Conservation (phyloP, 2,888 invertebrate species). For the Drosophila recens region DNA sequence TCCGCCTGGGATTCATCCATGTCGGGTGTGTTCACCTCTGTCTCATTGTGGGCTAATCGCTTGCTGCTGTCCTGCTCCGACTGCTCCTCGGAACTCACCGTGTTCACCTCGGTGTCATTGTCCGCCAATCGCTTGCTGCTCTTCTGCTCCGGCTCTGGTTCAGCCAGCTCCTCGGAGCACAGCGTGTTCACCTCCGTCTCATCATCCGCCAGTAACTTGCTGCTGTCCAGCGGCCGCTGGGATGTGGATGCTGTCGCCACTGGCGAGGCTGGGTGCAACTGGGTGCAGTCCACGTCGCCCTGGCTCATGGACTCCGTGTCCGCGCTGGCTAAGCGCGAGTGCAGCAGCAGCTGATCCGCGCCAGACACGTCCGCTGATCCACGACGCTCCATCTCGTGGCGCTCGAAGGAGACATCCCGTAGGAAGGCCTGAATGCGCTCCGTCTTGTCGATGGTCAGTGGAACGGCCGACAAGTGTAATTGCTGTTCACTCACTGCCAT, state of each 20-base stretch:
- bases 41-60: conserved; percentile 49
- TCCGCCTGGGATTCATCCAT: conserved; percentile 13
- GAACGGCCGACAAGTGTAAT: background rate
- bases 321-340: conserved; percentile 63
- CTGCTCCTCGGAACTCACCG: conserved; percentile 25
- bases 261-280: conserved; percentile 7
- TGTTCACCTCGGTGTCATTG: conserved; percentile 54
- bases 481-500: conserved; percentile 53
- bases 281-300: conserved; percentile 36
- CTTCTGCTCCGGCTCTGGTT: background rate
- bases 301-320: conserved; percentile 80
- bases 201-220: conserved; percentile 50
- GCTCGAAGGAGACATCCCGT: conserved; percentile 79
- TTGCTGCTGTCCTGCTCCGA: conserved; percentile 22
- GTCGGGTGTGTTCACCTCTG: conserved; percentile 28
- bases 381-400: conserved; percentile 48
- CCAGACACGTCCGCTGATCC: conserved; percentile 14
- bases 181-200: conserved; percentile 54
- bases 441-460: conserved; percentile 60
- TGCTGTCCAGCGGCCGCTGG: conserved; percentile 11
- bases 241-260: background rate
- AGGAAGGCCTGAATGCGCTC: conserved; percentile 81
- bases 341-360: background rate
- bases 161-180: conserved; percentile 15
- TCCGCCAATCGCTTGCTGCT: conserved; percentile 47